Evolutionary conservation across 2,113 vertebrate genomes (phyloP).

Genomic region (Cebus imitator): DNA sequence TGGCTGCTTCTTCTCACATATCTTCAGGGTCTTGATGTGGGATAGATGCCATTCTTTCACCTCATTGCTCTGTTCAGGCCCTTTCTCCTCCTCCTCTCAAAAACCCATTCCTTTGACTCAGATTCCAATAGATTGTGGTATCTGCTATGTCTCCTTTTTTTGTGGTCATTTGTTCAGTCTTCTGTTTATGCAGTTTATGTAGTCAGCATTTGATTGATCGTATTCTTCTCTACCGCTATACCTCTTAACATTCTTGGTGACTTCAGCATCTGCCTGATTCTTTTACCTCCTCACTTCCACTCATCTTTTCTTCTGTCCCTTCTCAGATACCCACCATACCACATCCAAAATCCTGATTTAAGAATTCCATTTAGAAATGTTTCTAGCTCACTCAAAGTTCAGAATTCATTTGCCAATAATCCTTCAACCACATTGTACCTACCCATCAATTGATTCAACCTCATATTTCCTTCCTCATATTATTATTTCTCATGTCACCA

Average conservation of each 20-base stretch:
- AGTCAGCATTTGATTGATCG: not conserved
- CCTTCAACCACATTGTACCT: not conserved
- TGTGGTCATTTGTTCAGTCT: not conserved
- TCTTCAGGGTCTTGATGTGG: not conserved
- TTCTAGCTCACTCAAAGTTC: not conserved
- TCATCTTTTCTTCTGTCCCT: not conserved
- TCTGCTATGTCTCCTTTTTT: not conserved
- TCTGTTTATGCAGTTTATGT: not conserved
- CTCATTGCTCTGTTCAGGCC: not conserved
- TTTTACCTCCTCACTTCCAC: not conserved
- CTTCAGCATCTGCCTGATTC: not conserved
- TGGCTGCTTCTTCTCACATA: not conserved
- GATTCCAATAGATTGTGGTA: not conserved
- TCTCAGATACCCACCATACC: not conserved
- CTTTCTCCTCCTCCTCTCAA: not conserved
- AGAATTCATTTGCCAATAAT: not conserved
- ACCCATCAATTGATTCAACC: not conserved
- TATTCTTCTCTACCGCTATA: not conserved
- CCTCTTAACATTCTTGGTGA: not conserved
- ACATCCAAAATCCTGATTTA: conserved; percentile 15
- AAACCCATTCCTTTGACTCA: not conserved
- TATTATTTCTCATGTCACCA: not conserved
- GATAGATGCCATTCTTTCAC: not conserved
- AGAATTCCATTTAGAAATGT: not conserved
- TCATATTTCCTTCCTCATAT: not conserved